Evolutionary conservation across 53 echinoderm and acorn worm species (phyloP).

Genomic region (Luidia sarsii): DNA sequence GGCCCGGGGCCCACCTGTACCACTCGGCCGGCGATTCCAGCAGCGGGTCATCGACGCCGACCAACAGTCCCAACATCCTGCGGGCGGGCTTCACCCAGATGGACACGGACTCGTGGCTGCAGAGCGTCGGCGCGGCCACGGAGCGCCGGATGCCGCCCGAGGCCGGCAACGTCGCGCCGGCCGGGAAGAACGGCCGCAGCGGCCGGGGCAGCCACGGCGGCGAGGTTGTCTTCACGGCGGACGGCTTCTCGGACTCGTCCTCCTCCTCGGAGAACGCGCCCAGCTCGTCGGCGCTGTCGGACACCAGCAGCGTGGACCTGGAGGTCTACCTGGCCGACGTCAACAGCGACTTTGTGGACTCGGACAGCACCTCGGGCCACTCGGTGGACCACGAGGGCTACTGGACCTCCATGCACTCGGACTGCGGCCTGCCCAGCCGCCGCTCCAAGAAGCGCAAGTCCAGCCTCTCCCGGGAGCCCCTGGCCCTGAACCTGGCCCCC

Average conservation of each 20-base stretch:
- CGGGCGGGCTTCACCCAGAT: constrained; percentile 64
- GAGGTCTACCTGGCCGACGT: constrained; percentile 86
- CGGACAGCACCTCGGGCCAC: constrained; percentile 82
- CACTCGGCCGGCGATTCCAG: constrained; percentile 32
- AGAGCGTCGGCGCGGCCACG: constrained; percentile 65
- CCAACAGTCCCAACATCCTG: constrained; percentile 59
- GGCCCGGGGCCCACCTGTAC: constrained; percentile 5
- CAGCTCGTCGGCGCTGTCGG: constrained; percentile 76
- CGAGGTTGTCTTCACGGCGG: constrained; percentile 63
- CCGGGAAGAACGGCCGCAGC: constrained; percentile 47
- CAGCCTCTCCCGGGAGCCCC: constrained; percentile 24
- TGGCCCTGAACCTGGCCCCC: constrained; percentile 4
- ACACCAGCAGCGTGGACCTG: constrained; percentile 86
- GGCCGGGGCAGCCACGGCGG: constrained; percentile 40
- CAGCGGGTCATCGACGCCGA: constrained; percentile 83
- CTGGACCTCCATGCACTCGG: constrained; percentile 99
- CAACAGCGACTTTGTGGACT: constrained; percentile 75
- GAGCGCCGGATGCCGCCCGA: constrained; percentile 42
- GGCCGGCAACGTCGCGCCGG: constrained; percentile 73
- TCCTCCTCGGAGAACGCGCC: constrained; percentile 82
- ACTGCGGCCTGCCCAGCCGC: constrained; percentile 84
- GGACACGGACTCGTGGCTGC: constrained; percentile 90
- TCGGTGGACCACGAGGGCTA: constrained; percentile 97
- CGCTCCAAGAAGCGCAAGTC: constrained; percentile 43
- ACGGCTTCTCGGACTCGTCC: constrained; percentile 79